These are phyloP conservation scores for Orcinus orca DNA, from an alignment of 2,113 vertebrate genomes.

Conservation along the genomic window DNA sequence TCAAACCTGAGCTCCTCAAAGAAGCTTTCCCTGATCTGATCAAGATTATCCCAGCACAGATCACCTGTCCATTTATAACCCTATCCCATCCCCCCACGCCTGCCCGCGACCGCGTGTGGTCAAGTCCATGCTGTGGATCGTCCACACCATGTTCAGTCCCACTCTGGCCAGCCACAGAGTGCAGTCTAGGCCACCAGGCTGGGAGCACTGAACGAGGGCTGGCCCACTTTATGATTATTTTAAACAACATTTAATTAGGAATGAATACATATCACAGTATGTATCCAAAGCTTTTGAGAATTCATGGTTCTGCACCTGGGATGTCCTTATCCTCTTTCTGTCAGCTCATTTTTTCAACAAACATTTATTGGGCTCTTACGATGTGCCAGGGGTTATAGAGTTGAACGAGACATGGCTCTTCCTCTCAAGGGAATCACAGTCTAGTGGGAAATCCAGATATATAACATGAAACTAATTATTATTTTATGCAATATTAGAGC, in stretches of 20 bases:
- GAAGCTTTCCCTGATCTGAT: background rate
- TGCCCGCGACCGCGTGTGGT: rapidly evolving
- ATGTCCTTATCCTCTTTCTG: background rate
- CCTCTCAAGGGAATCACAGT: background rate
- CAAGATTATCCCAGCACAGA: background rate
- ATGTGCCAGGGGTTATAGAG: background rate
- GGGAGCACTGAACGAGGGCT: background rate
- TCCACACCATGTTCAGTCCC: rapidly evolving
- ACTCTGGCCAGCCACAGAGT: background rate
- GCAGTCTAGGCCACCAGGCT: background rate
- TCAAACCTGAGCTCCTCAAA: background rate
- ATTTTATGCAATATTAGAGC: background rate
- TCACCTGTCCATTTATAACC: background rate
- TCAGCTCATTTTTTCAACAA: background rate
- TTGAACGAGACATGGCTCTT: background rate
- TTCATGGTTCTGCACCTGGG: background rate
- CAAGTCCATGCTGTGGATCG: background rate
- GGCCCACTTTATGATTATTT: background rate
- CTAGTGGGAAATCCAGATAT: background rate
- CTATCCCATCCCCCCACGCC: rapidly evolving
- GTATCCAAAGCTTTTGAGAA: background rate
- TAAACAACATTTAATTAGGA: background rate
- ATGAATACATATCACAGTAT: background rate
- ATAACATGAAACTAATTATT: background rate
- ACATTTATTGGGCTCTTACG: background rate